Evolutionary conservation across 2,888 invertebrate species (phyloP), one percentile per base, ranked within the genome.

Genomic region (Nomada ruficornis): DNA sequence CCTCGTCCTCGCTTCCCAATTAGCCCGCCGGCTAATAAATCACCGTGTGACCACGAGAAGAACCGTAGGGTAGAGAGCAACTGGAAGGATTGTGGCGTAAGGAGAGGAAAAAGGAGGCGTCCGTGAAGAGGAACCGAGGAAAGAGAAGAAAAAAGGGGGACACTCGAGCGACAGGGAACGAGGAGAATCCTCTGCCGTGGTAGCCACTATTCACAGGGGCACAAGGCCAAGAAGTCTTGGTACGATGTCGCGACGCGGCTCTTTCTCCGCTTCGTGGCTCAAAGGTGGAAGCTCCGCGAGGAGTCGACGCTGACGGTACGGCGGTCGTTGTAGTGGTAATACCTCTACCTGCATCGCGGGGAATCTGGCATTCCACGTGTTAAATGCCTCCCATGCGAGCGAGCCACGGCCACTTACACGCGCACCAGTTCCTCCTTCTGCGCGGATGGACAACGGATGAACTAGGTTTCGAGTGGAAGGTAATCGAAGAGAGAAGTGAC

Each of bases 151-250:
- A 57, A 69, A 72, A 67, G 55, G 70, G 64, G 26, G 80, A 80
- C 70, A 73, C 72, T 65, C 80, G 80, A 83, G 76, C 78, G 84
- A 78, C 79, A 69, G 87, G 79, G 72, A 80, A 77, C 73, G 82
- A 80, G 69, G 85, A 79, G 83, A 57, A 73, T 82, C 76, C 42
- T 69, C 26, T 68, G 54, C 23, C 29, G 70, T 71, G 78, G 77
- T 81, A 71, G 71, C 85, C 82, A 82, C 80, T 84, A 84, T 86
- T 79, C 84, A 80, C 84, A 78, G 79, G 89, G 89, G 88, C 88
- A 87, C 90, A 90, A 90, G 90, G 90, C 90, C 90, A 88, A 89
- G 83, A 83, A 79, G 84, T 76, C 81, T 82, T 73, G 62, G 77
- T 79, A 83, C 80, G 86, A 86, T 87, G 90, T 86, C 86, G 85